Evolutionary conservation across 2,888 invertebrate genomes (phyloP).

Genomic region (Drosophila mercatorum): DNA sequence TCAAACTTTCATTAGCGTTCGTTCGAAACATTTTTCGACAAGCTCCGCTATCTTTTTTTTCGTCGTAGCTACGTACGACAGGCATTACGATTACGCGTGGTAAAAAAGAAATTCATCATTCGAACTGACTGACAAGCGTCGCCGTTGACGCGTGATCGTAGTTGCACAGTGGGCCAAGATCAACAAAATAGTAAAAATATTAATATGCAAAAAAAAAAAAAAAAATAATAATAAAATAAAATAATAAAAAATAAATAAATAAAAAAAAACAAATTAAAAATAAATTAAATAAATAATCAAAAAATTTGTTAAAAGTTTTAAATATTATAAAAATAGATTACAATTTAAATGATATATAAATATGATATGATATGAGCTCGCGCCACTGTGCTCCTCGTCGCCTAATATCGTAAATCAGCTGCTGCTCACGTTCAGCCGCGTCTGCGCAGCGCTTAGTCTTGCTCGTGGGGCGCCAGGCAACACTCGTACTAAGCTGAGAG

Average conservation of each 20-base stretch:
- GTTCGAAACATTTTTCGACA: conserved; percentile 60
- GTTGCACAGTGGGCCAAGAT: conserved; percentile 52
- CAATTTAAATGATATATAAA: neutral
- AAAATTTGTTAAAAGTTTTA: too few relatives aligned
- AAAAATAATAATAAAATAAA: neutral
- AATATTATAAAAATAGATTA: neutral
- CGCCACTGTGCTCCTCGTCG: conserved; percentile 53
- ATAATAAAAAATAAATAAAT: neutral
- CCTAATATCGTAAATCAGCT: conserved; percentile 73
- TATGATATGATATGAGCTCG: too few relatives aligned
- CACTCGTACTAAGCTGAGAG: conserved; percentile 22
- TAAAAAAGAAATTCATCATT: conserved; percentile 79
- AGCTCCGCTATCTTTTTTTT: conserved; percentile 50
- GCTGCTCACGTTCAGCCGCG: conserved; percentile 57
- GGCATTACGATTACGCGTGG: conserved; percentile 57
- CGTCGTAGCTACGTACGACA: conserved; percentile 15
- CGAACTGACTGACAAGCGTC: conserved; percentile 48
- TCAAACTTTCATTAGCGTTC: conserved; percentile 69
- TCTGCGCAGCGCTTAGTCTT: conserved; percentile 35
- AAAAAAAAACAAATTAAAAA: neutral
- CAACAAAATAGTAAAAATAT: neutral
- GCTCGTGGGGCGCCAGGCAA: conserved; percentile 37
- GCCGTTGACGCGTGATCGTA: conserved; percentile 40
- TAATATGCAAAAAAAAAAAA: neutral
- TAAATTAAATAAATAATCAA: too few relatives aligned